Percentiles rank a stretch among this genome's conserved stretches.
phyloP scores from a whole-genome alignment of 1,140 invertebrate genomes.

The Gerris buenoi region DNA sequence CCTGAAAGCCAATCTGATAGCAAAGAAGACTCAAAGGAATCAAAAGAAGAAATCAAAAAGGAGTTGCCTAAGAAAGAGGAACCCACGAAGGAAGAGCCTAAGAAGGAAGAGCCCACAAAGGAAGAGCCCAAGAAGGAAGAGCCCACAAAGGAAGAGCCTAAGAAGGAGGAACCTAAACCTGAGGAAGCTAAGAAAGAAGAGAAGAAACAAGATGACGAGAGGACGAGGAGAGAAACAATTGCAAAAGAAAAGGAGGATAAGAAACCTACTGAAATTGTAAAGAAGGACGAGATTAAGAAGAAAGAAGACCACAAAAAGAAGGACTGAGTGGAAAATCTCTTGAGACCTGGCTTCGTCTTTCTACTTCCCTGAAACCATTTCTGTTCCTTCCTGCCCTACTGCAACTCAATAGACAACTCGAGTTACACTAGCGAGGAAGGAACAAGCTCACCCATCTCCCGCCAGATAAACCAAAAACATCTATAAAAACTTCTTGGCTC shows the following conservation, averaged over 20 bases:
- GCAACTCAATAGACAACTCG: background rate
- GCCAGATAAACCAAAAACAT: no score
- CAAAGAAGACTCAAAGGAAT: slow-evolving; percentile 6
- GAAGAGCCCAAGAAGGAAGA: background rate
- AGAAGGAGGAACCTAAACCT: no score
- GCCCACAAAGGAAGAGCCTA: background rate
- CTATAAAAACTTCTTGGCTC: no score
- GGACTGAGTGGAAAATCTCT: no score
- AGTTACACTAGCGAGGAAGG: background rate
- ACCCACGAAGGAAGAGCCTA: background rate
- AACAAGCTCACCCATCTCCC: no score
- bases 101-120: background rate
- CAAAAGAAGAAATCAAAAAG: background rate
- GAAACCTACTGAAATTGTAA: slow-evolving; percentile 14
- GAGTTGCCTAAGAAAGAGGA: background rate
- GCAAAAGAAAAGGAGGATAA: slow-evolving; percentile 15
- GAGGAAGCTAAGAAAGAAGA: background rate
- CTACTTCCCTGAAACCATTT: no score
- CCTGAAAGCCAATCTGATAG: slow-evolving; percentile 2
- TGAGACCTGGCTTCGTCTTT: no score
- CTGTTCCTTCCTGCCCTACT: background rate
- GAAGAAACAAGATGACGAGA: slow-evolving; percentile 7
- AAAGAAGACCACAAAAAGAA: slow-evolving; percentile 3
- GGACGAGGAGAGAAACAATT: slow-evolving; percentile 6
- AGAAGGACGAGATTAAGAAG: slow-evolving; percentile 5